Percentiles rank a stretch among this genome's conserved stretches.
phyloP scores from a whole-genome alignment of 2,113 vertebrate species.

The Gobius niger region DNA sequence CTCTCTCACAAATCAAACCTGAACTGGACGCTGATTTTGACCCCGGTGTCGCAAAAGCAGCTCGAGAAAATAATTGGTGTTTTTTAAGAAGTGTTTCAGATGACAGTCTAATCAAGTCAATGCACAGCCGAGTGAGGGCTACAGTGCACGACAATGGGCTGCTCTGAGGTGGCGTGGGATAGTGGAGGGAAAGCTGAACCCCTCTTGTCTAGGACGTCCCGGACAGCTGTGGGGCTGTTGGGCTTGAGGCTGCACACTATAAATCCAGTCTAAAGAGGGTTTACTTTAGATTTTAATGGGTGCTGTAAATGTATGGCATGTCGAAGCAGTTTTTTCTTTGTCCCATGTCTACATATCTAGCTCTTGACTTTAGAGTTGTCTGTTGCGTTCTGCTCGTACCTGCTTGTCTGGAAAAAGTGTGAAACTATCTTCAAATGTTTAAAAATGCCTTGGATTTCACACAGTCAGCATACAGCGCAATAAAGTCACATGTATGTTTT shows the following conservation, averaged over 20 bases:
- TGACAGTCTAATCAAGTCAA: constrained; percentile 39
- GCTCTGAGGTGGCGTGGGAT: constrained; percentile 55
- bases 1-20: constrained; percentile 60
- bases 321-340: constrained; percentile 60
- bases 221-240: constrained; percentile 66
- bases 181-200: constrained; percentile 55
- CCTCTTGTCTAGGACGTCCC: constrained; percentile 58
- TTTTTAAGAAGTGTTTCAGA: constrained; percentile 28
- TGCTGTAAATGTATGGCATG: constrained; percentile 68
- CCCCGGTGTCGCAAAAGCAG: constrained; percentile 49
- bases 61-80: constrained; percentile 51
- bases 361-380: constrained; percentile 40
- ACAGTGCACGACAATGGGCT: constrained; percentile 34
- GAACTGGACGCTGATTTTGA: constrained; percentile 38
- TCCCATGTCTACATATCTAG: constrained; percentile 27
- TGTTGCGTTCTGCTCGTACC: constrained; percentile 56
- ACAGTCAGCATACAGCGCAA: constrained; percentile 32
- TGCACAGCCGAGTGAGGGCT: constrained; percentile 33
- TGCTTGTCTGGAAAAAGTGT: constrained; percentile 50
- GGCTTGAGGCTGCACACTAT: constrained; percentile 63
- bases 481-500: constrained; percentile 17
- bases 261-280: constrained; percentile 78
- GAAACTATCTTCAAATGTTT: constrained; percentile 41
- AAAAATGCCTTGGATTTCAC: constrained; percentile 18
- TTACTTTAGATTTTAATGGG: constrained; percentile 78